phyloP scores from a whole-genome alignment of 2,888 invertebrate species.

The Oscheius sp. region DNA sequence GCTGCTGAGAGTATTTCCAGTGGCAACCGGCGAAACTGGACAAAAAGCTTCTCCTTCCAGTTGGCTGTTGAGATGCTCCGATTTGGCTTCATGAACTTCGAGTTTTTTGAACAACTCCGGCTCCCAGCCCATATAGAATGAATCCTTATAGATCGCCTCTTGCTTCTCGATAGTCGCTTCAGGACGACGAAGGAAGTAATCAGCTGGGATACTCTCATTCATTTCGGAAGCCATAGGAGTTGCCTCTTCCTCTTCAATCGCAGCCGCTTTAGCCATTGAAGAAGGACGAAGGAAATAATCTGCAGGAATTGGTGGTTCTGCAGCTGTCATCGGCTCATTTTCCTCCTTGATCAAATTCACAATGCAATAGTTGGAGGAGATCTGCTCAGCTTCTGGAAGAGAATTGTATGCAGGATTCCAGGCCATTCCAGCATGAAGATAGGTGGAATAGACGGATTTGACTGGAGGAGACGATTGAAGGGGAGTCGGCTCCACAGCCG shows the following conservation, averaged over 20 bases:
- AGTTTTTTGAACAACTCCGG: neutral
- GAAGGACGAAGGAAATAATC: no score
- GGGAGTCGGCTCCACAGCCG: neutral
- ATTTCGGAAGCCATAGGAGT: no score
- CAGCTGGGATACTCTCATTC: no score
- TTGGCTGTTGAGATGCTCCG: neutral
- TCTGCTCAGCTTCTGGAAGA: no score
- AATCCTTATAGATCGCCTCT: no score
- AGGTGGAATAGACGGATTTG: constrained; percentile 4
- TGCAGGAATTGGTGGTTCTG: no score
- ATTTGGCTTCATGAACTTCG: neutral
- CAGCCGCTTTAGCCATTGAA: no score
- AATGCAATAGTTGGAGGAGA: neutral
- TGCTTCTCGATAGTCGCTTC: no score
- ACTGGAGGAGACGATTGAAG: neutral
- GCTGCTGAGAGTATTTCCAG: neutral
- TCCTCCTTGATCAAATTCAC: no score
- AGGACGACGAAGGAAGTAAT: no score
- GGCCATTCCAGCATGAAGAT: neutral
- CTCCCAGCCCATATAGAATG: neutral
- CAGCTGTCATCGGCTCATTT: no score
- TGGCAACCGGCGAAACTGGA: neutral
- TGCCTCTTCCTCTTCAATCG: no score
- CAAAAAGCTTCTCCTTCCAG: constrained; percentile 19
- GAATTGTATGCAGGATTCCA: neutral